phyloP scores from a whole-genome alignment of 2,113 vertebrate genomes.

The Cervus canadensis region DNA sequence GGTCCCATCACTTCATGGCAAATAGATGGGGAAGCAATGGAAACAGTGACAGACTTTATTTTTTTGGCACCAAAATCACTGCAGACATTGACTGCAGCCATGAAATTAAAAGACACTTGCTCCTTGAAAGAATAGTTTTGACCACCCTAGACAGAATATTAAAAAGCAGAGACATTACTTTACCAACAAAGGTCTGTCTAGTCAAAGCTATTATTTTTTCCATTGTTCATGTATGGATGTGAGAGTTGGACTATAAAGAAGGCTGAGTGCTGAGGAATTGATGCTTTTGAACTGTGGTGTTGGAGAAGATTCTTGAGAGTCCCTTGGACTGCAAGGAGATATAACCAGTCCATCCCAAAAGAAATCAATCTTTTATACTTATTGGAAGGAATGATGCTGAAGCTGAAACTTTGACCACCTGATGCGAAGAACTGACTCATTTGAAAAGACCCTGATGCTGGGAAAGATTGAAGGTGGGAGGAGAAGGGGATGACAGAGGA shows the following conservation, averaged over 20 bases:
- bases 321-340: neutral
- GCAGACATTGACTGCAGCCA: neutral
- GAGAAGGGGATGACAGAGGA: neutral
- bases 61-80: neutral
- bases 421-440: neutral
- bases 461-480: neutral
- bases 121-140: neutral
- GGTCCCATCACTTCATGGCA: neutral
- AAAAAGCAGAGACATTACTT: neutral
- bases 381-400: neutral
- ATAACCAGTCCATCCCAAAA: neutral
- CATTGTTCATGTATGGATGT: neutral
- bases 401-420: neutral
- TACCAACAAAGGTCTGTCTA: neutral
- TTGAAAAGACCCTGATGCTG: neutral
- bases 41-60: neutral
- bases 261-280: rapidly evolving
- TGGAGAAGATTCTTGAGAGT: neutral
- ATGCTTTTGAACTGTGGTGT: neutral
- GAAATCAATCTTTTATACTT: neutral
- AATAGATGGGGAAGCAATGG: neutral
- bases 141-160: neutral
- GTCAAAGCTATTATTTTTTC: neutral
- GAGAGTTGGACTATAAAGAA: neutral
- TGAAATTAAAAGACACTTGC: neutral